Base-by-base conservation (phyloP, 2,797 vertebrate genomes). In the Hyperoplus immaculatus region DNA sequence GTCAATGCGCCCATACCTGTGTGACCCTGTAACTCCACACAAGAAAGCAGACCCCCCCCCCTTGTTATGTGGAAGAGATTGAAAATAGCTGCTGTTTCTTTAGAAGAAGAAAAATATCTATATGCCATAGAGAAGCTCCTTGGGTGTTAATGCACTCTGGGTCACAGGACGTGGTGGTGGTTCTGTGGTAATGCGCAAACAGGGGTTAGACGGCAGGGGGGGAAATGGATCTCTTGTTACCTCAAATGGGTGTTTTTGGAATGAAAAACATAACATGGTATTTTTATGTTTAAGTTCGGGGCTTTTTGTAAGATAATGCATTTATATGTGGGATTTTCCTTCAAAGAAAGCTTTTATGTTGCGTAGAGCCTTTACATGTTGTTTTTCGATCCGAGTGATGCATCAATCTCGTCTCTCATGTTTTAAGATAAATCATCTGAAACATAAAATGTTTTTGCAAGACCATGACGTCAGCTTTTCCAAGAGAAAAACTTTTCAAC, bases 21-120 rank as follows among this genome's bases (percentile, higher is more conserved):
- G 74, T 79, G 86, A 86, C 78, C 77, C 84, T 61, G 69, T 65
- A 80, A 80, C 75, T 85, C 84, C 43, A 7, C 80, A 71, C 79
- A 87, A 92, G 90, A 91, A 92, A 92, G 92, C 80, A 78, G 73
- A 80, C 80, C 84, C 81, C 87, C 88, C 79, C 84, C 81, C 87
- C 88, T 81, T 86, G 88, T 91, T 93, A 84, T 87, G 80, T 85
- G 82, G 69, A 82, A 90, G 78, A 87, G 84, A 92, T 80, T 76
- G 76, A 87, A 92, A 91, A 88, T 85, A 76, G 78, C 81, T 57
- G 62, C 77, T 74, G 61, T 69, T 84, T 79, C 82, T 81, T 69
- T 54, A 45, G 41, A 39, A 58, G 54, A 15, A 49, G 49, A 47
- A 80, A 63, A 45, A 29, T 29, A 69, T 71, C 36, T 42, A 55